phyloP scores from a whole-genome alignment of 2,797 vertebrate species.

The Enoplosus armatus region DNA sequence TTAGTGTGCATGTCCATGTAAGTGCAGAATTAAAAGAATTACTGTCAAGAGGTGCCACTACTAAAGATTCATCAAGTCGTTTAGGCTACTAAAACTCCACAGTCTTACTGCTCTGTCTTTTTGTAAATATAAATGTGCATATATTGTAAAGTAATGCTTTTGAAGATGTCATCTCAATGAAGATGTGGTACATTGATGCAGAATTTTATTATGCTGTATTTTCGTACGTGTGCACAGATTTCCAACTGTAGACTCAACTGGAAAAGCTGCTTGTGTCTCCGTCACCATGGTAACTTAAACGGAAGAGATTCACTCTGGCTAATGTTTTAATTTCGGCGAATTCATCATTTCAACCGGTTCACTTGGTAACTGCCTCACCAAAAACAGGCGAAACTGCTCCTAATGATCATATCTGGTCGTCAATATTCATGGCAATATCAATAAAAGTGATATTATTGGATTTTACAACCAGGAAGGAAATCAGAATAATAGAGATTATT shows the following conservation, averaged over 20 bases:
- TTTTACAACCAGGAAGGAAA: constrained; percentile 24
- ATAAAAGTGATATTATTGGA: constrained; percentile 7
- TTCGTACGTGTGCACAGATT: constrained; percentile 64
- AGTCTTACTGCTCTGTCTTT: constrained; percentile 66
- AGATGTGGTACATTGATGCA: constrained; percentile 77
- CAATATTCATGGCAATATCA: constrained; percentile 16
- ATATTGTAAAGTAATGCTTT: constrained; percentile 73
- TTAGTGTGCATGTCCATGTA: constrained; percentile 54
- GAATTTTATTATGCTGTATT: constrained; percentile 67
- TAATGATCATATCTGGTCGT: constrained; percentile 14
- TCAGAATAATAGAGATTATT: constrained; percentile 45
- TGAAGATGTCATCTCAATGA: constrained; percentile 66
- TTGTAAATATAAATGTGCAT: constrained; percentile 73
- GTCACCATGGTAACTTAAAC: constrained; percentile 61
- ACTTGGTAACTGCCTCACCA: constrained; percentile 29
- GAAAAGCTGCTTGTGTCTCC: constrained; percentile 59
- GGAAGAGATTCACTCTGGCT: constrained; percentile 35
- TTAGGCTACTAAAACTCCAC: constrained; percentile 57
- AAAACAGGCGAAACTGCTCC: constrained; percentile 24
- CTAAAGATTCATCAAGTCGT: constrained; percentile 60
- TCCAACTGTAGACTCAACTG: constrained; percentile 53
- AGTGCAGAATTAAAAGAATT: constrained; percentile 52
- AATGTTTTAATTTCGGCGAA: constrained; percentile 34
- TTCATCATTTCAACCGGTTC: constrained; percentile 38
- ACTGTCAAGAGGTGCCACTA: constrained; percentile 79